Conservation (phyloP, 2,797 vertebrate genomes). For the Gymnopithys bicolor region DNA sequence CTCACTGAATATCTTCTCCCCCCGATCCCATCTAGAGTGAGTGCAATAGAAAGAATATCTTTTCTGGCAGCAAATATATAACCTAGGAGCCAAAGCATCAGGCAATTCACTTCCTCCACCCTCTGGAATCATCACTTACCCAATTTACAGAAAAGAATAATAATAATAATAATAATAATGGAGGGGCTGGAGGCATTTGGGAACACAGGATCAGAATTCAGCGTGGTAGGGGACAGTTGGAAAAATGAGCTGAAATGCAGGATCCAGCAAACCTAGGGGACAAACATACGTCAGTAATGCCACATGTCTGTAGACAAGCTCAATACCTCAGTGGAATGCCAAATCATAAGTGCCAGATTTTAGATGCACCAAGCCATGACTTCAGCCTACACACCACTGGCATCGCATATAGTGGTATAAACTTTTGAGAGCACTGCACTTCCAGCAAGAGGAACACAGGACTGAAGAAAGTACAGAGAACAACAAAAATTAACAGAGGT, state of each 20-base stretch:
- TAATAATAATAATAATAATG: background rate
- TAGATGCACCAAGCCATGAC: background rate
- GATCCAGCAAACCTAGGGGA: background rate
- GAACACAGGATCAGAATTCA: background rate
- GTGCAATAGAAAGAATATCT: background rate
- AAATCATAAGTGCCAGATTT: background rate
- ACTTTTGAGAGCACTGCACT: background rate
- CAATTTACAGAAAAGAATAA: background rate
- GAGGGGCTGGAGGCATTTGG: background rate
- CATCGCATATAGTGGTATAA: background rate
- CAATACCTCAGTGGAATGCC: background rate
- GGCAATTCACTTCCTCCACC: background rate
- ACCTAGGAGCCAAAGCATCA: background rate
- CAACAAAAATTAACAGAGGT: background rate
- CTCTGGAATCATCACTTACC: background rate
- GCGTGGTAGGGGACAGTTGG: background rate
- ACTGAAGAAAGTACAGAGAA: background rate
- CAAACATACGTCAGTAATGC: background rate
- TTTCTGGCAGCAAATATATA: background rate
- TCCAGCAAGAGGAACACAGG: background rate
- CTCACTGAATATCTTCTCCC: background rate
- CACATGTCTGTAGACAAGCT: background rate
- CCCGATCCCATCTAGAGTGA: background rate
- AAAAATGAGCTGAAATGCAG: background rate
- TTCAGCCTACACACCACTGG: background rate